A percentile compares a stretch with the other conserved stretches of the same genome.
These are phyloP conservation scores for Sinosuthora webbiana DNA, from an alignment of 2,113 vertebrate species.

Conservation along the genomic window DNA sequence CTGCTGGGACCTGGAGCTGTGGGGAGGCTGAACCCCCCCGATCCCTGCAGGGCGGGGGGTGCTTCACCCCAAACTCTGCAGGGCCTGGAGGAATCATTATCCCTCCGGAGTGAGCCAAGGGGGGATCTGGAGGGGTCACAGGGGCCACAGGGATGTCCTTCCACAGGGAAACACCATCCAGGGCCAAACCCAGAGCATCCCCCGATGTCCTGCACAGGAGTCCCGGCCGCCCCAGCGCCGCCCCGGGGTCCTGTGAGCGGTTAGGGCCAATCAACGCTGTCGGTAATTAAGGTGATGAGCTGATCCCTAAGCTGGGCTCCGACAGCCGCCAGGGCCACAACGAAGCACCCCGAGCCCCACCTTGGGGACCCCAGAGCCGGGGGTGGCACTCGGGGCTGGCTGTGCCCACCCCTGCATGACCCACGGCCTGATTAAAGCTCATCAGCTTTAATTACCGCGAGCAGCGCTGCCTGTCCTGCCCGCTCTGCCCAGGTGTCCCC, in stretches of 20 bases:
- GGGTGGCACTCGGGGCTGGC: neutral
- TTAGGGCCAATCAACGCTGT: neutral
- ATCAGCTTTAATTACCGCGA: fast-evolving
- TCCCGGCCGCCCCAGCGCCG: neutral
- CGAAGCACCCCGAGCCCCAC: neutral
- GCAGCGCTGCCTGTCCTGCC: neutral
- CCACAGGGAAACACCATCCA: fast-evolving
- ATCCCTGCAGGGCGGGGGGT: neutral
- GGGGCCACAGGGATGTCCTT: neutral
- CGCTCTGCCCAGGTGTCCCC: neutral
- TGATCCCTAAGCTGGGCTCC: neutral
- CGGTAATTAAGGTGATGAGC: constrained; percentile 1
- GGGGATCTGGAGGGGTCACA: neutral
- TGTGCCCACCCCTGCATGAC: fast-evolving
- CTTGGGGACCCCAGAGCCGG: fast-evolving
- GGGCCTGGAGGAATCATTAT: fast-evolving
- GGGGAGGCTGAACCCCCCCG: neutral
- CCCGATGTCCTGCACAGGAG: fast-evolving
- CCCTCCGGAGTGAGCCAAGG: fast-evolving
- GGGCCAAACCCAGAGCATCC: fast-evolving
- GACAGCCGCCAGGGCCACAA: neutral
- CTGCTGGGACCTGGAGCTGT: fast-evolving
- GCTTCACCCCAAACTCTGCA: neutral
- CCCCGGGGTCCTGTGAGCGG: neutral
- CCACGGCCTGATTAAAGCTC: neutral